A percentile compares a stretch with the other conserved stretches of the same genome.
These are phyloP conservation scores for Cydia amplana DNA, from an alignment of 1,140 invertebrate species.

Conservation along the genomic window DNA sequence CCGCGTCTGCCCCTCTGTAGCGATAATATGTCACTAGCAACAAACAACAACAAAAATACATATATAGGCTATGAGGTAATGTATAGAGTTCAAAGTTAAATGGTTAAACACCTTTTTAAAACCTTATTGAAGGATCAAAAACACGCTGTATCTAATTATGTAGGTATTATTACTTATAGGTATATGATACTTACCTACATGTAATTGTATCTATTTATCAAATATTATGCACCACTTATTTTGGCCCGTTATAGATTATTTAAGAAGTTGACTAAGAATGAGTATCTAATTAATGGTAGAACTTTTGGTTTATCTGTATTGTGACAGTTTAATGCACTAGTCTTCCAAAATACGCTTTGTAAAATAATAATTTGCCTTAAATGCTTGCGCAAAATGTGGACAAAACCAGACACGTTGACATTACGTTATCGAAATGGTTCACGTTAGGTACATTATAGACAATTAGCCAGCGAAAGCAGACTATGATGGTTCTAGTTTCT, in stretches of 20 bases:
- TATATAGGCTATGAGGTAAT: too few relatives aligned
- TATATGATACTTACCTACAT: not conserved
- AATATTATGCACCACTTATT: not conserved
- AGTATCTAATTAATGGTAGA: constrained; percentile 7
- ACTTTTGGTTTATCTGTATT: constrained; percentile 43
- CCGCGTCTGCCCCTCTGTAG: not conserved
- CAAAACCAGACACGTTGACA: constrained; percentile 73
- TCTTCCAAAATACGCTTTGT: constrained; percentile 12
- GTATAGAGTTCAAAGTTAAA: too few relatives aligned
- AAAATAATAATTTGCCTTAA: not conserved
- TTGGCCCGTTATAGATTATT: not conserved
- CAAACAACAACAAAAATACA: not conserved
- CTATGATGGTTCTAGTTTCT: constrained; percentile 50
- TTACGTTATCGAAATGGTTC: constrained; percentile 65
- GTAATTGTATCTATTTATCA: not conserved
- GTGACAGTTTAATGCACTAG: constrained; percentile 57
- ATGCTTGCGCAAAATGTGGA: constrained; percentile 53
- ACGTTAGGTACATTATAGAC: constrained; percentile 62
- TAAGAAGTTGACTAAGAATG: not conserved
- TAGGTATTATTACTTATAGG: too few relatives aligned
- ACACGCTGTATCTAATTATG: too few relatives aligned
- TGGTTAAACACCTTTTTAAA: too few relatives aligned
- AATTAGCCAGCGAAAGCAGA: constrained; percentile 72
- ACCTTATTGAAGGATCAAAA: too few relatives aligned
- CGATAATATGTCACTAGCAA: not conserved